These are phyloP conservation scores for Phasianus colchicus DNA, from an alignment of 2,113 vertebrate species.

Conservation along the genomic window DNA sequence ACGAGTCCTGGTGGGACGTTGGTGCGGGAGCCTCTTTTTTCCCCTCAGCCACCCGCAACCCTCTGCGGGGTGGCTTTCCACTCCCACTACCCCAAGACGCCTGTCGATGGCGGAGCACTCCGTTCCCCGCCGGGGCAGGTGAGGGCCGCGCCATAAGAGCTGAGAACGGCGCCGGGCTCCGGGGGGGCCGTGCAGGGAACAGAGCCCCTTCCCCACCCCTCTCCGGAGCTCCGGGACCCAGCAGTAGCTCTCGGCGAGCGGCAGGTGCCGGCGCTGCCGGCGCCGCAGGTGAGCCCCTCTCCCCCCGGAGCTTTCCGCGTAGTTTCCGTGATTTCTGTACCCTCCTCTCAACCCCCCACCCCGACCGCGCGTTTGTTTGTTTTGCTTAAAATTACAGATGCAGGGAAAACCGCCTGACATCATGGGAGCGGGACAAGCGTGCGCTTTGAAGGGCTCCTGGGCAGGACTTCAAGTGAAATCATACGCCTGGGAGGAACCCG, in stretches of 20 bases:
- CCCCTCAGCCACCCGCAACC: background rate
- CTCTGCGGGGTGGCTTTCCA: background rate
- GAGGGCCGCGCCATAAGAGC: background rate
- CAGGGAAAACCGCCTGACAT: constrained; percentile 85
- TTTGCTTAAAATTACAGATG: constrained; percentile 84
- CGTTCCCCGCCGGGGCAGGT: background rate
- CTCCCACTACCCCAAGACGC: background rate
- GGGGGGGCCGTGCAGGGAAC: background rate
- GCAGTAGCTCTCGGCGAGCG: background rate
- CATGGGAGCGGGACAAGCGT: constrained; percentile 81
- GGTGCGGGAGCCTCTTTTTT: background rate
- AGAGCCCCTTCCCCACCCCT: too few relatives aligned
- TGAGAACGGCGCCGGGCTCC: too few relatives aligned
- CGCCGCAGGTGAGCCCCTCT: constrained; percentile 70
- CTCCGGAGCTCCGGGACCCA: background rate
- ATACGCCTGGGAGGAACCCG: constrained; percentile 84
- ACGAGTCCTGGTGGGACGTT: background rate
- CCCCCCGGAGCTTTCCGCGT: constrained; percentile 5
- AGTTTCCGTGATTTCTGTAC: constrained; percentile 60
- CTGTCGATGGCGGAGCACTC: background rate
- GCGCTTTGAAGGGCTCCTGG: constrained; percentile 85
- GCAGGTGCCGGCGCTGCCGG: constrained; percentile 6
- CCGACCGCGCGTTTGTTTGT: constrained; percentile 73
- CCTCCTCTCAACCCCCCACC: background rate
- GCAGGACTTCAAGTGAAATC: constrained; percentile 88